Evolutionary conservation across 2,888 invertebrate genomes (phyloP).

Genomic region (Apotomis betuletana): DNA sequence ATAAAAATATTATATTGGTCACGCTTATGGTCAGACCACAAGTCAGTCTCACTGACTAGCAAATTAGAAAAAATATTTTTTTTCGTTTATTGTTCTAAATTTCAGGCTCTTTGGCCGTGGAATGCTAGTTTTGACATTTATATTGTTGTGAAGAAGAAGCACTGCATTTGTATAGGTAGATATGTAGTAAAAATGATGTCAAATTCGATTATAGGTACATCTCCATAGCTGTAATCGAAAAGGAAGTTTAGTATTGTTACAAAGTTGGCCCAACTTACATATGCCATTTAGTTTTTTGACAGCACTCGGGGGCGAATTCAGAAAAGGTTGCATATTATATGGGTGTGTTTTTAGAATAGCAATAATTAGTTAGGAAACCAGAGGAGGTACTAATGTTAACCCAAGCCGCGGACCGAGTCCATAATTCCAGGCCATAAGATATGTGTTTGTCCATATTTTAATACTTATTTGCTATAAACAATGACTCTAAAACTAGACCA

Average conservation of each 20-base stretch:
- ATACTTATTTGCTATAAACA: constrained; percentile 28
- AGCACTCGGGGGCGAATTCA: no score
- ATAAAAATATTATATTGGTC: constrained; percentile 16
- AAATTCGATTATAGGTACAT: no score
- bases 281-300: no score
- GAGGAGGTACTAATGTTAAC: not conserved
- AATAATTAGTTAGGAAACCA: not conserved
- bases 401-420: constrained; percentile 32
- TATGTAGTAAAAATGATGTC: not conserved
- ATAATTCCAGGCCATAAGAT: constrained; percentile 33
- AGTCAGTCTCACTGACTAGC: constrained; percentile 37
- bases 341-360: no score
- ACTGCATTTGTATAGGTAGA: not conserved
- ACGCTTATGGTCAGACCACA: constrained; percentile 37
- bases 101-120: constrained; percentile 2
- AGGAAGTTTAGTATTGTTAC: no score
- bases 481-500: constrained; percentile 26
- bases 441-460: constrained; percentile 31
- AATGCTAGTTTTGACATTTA: constrained; percentile 5
- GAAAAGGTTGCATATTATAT: no score
- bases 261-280: no score
- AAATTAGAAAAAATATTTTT: constrained; percentile 16
- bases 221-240: no score
- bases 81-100: constrained; percentile 34
- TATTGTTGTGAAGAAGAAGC: not conserved